Evolutionary conservation across 2,888 invertebrate genomes (phyloP).

Genomic region (Temnothorax ravouxi): DNA sequence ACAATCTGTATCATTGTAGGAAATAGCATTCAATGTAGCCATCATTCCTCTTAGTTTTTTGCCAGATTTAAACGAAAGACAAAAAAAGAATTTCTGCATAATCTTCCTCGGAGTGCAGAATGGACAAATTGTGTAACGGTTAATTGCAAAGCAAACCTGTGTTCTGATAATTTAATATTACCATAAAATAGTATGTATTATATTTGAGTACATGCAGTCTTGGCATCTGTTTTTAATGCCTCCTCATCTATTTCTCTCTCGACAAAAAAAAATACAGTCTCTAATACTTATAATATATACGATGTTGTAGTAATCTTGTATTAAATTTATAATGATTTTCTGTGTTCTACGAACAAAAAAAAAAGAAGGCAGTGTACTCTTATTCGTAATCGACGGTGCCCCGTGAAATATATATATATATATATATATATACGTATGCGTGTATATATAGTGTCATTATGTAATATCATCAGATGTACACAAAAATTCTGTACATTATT

Average conservation of each 20-base stretch:
- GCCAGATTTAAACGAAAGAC: conserved; percentile 61
- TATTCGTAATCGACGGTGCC: conserved; percentile 70
- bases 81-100: conserved; percentile 67
- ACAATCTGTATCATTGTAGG: conserved; percentile 36
- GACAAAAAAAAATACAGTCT: conserved; percentile 61
- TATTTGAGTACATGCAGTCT: conserved; percentile 60
- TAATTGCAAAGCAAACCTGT: conserved; percentile 58
- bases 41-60: conserved; percentile 78
- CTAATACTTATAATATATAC: conserved; percentile 68
- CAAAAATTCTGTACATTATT: conserved; percentile 41
- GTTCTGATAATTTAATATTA: conserved; percentile 60
- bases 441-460: conserved; percentile 43
- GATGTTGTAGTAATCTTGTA: conserved; percentile 67
- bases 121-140: conserved; percentile 40
- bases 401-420: conserved; percentile 62
- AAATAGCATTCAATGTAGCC: conserved; percentile 52
- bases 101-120: conserved; percentile 60
- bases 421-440: conserved; percentile 58
- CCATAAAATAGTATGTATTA: conserved; percentile 66
- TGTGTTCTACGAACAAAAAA: conserved; percentile 44
- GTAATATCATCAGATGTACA: conserved; percentile 52
- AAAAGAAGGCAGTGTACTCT: conserved; percentile 54
- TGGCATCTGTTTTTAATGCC: conserved; percentile 61
- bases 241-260: conserved; percentile 49
- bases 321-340: conserved; percentile 63